These are phyloP conservation scores for Anadara kagoshimensis DNA, from an alignment of 1,140 invertebrate species.

Conservation along the genomic window DNA sequence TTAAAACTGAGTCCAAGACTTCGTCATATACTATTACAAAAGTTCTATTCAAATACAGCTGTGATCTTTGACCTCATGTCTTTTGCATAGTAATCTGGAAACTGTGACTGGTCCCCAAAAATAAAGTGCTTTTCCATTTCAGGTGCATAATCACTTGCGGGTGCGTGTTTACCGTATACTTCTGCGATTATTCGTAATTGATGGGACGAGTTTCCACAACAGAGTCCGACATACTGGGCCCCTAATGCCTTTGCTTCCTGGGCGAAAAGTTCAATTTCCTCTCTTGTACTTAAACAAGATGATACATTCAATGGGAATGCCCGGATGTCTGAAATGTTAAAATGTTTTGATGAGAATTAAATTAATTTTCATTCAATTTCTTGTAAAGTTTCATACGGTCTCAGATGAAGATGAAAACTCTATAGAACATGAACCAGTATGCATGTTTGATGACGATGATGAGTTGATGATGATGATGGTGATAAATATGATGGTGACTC, in stretches of 20 bases:
- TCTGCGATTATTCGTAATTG: slow-evolving; percentile 56
- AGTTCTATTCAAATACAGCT: no score
- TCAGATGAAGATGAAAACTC: no score
- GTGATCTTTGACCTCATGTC: background rate
- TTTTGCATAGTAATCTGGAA: background rate
- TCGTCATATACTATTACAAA: no score
- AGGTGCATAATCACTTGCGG: slow-evolving; percentile 46
- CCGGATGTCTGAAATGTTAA: background rate
- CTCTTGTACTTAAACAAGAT: slow-evolving; percentile 34
- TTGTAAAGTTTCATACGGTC: no score
- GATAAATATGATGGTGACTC: no score
- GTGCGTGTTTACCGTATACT: slow-evolving; percentile 50
- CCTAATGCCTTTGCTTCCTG: slow-evolving; percentile 55
- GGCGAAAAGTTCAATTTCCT: slow-evolving; percentile 52
- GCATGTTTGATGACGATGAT: no score
- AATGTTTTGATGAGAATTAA: no score
- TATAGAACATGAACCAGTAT: no score
- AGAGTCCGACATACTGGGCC: slow-evolving; percentile 63
- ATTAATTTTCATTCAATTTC: no score
- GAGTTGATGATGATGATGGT: no score
- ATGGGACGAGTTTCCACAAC: slow-evolving; percentile 61
- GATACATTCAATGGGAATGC: slow-evolving; percentile 30
- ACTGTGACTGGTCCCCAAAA: slow-evolving; percentile 28
- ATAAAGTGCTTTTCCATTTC: slow-evolving; percentile 50
- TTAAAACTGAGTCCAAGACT: no score